phyloP scores from a whole-genome alignment of 1,140 invertebrate genomes.

The Saccostrea glomerata region DNA sequence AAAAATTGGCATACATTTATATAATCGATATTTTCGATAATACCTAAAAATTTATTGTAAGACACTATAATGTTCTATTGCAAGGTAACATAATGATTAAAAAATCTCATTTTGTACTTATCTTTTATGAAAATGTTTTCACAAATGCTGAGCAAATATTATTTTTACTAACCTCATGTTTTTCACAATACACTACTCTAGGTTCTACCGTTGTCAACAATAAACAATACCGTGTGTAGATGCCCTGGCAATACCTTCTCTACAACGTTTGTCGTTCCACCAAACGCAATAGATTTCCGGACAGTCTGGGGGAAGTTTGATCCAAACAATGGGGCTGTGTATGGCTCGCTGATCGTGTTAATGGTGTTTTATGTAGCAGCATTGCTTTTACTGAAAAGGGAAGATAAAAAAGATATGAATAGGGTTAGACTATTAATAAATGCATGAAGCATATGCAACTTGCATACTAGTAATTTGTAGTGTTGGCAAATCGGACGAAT shows the following conservation, averaged over 20 bases:
- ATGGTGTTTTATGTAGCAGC: conserved; percentile 68
- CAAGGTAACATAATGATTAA: no score
- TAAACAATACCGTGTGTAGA: conserved; percentile 54
- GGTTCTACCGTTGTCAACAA: conserved; percentile 46
- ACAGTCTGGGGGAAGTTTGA: conserved; percentile 79
- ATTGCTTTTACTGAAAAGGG: not conserved
- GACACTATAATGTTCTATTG: no score
- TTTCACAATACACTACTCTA: conserved; percentile 27
- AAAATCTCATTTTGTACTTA: no score
- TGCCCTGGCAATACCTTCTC: conserved; percentile 53
- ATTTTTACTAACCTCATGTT: no score
- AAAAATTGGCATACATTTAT: no score
- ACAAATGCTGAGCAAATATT: no score
- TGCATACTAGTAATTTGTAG: no score
- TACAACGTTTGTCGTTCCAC: conserved; percentile 76
- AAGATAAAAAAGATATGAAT: conserved; percentile 20
- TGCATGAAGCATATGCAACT: no score
- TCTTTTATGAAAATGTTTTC: no score
- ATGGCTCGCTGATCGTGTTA: conserved; percentile 77
- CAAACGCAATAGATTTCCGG: conserved; percentile 81
- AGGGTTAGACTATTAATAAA: not conserved
- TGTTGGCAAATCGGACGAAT: no score
- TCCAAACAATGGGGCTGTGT: conserved; percentile 66
- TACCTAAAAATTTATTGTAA: no score
- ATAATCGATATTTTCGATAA: no score